Percentiles rank a stretch among this genome's conserved stretches.
Conservation (phyloP, 2,113 vertebrate genomes). For the Gadus chalcogrammus region DNA sequence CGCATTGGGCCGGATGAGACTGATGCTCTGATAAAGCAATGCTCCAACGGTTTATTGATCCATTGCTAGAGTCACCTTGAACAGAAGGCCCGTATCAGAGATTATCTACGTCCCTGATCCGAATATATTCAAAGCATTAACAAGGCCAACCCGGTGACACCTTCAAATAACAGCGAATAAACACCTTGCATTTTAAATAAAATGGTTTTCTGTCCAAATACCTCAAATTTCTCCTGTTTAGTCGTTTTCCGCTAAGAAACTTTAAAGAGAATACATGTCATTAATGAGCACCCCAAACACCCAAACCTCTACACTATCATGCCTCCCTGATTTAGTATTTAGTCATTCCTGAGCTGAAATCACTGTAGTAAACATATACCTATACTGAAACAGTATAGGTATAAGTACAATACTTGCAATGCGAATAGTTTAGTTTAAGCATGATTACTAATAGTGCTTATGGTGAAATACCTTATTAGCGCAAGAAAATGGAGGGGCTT, state of each 20-base stretch:
- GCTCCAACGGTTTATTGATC: constrained; percentile 34
- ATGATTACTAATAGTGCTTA: background rate
- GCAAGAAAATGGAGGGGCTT: constrained; percentile 23
- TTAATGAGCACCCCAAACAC: too few relatives aligned
- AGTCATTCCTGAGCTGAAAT: background rate
- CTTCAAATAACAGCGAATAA: background rate
- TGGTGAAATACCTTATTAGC: too few relatives aligned
- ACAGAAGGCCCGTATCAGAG: constrained; percentile 1
- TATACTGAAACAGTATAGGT: background rate
- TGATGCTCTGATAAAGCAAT: constrained; percentile 6
- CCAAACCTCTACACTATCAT: too few relatives aligned
- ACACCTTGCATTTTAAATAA: background rate
- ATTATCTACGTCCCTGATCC: background rate
- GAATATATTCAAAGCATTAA: background rate
- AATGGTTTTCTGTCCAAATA: too few relatives aligned
- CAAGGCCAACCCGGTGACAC: background rate
- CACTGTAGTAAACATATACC: background rate
- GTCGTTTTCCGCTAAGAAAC: too few relatives aligned
- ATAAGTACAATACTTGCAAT: too few relatives aligned
- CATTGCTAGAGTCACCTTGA: constrained; percentile 28
- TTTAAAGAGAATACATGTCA: too few relatives aligned
- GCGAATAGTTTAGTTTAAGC: background rate
- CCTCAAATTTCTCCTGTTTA: too few relatives aligned
- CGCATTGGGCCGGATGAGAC: constrained; percentile 4
- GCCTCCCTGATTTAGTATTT: too few relatives aligned